These are phyloP conservation scores for Diacarnus erythraeanus DNA, from an alignment of 37 sponge, comb jelly and placozoan species.

Conservation along the genomic window DNA sequence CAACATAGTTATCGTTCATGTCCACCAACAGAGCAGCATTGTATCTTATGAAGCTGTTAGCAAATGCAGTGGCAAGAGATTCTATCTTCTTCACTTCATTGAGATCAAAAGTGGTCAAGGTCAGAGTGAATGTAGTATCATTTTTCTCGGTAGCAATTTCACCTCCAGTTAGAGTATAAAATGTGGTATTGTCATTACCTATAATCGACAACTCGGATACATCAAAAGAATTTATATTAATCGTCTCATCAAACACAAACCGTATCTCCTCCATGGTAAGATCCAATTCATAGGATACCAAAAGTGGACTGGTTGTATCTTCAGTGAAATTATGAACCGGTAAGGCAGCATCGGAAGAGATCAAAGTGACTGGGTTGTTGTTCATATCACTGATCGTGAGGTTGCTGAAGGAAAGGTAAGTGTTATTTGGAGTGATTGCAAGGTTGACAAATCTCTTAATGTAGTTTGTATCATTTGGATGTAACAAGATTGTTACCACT, in stretches of 20 bases:
- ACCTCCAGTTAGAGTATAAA: constrained; percentile 64
- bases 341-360: constrained; percentile 14
- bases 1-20: constrained; percentile 73
- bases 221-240: constrained; percentile 73
- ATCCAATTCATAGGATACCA: constrained; percentile 67
- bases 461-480: constrained; percentile 76
- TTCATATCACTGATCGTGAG: constrained; percentile 66
- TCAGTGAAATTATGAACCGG: constrained; percentile 53
- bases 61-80: constrained; percentile 43
- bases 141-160: constrained; percentile 18
- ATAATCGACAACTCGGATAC: constrained; percentile 36
- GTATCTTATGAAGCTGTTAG: constrained; percentile 45
- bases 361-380: constrained; percentile 60
- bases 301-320: constrained; percentile 68
- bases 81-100: constrained; percentile 84
- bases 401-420: constrained; percentile 68
- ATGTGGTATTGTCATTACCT: background rate
- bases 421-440: constrained; percentile 66
- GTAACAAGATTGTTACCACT: constrained; percentile 46
- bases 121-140: constrained; percentile 52
- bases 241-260: constrained; percentile 83
- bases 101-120: constrained; percentile 70
- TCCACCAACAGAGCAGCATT: constrained; percentile 56
- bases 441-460: constrained; percentile 75
- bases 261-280: constrained; percentile 68